Evolutionary conservation across 1,140 invertebrate species (phyloP), one percentile per base, ranked within the genome.

Genomic region (Pantala flavescens): DNA sequence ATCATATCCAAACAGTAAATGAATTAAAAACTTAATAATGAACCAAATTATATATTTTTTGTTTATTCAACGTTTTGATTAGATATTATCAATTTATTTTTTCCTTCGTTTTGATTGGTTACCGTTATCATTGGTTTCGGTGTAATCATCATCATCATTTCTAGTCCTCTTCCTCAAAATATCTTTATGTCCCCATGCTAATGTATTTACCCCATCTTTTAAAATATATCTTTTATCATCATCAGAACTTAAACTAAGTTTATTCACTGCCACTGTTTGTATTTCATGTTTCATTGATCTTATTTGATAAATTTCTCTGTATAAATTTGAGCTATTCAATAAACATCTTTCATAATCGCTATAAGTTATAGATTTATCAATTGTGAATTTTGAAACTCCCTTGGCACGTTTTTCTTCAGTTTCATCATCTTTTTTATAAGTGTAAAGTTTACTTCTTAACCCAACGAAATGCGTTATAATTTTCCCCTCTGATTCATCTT

Each of bases 141-240:
- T n/a, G n/a, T n/a, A n/a, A n/a, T n/a, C n/a, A n/a, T n/a, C n/a
- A n/a, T n/a, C n/a, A 36, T 36, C 28, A 36, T 36, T 5, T 2
- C 28, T 72, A 9, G 2, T 36, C 28, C 28, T 36, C 28, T 36
- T 36, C 9, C 12, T 63, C 5, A 19, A 1, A 63, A 63, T 63
- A 19, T 63, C n/a, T 16, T 73, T 24, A 73, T 73, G 72, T 12
- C 72, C 72, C 72, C 72, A 73, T 73, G 72, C 24, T 42, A 73
- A 43, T 42, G 72, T 73, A 23, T 73, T 28, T 73, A 73, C 36
- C 28, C 72, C 72, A 43, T 43, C 72, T 19, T 73, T 7, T 28
- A 43, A 42, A 2, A 73, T 74, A 70, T 23, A 74, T 24, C 73
- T 74, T 24, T 74, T 74, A 28, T 74, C 73, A 74, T 74, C 73